A percentile compares a stretch with the other conserved stretches of the same genome.
phyloP scores from a whole-genome alignment of 2,888 invertebrate species.

The Polietes domitor region DNA sequence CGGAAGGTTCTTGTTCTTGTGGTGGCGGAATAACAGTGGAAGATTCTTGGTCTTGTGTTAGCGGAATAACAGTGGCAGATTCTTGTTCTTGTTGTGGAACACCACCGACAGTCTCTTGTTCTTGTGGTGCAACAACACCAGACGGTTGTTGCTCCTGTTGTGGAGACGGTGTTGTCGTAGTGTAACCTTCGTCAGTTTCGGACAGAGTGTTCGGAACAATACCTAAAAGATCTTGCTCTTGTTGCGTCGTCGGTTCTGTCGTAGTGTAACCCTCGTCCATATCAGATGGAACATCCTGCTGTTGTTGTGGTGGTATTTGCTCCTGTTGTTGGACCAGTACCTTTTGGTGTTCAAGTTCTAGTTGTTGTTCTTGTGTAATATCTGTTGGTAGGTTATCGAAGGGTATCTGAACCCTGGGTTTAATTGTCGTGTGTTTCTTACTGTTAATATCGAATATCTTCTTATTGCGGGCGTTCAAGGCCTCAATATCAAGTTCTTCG shows the following conservation, averaged over 20 bases:
- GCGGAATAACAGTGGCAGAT: too few relatives aligned
- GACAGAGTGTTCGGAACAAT: constrained; percentile 69
- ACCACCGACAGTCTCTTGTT: constrained; percentile 60
- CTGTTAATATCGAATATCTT: constrained; percentile 82
- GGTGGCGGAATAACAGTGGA: too few relatives aligned
- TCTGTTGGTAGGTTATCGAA: constrained; percentile 24
- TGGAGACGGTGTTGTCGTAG: constrained; percentile 49
- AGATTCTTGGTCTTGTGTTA: background rate
- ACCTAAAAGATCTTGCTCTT: constrained; percentile 74
- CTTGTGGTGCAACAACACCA: constrained; percentile 62
- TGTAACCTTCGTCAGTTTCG: constrained; percentile 66
- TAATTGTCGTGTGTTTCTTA: constrained; percentile 79
- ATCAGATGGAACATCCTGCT: background rate
- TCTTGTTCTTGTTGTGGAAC: constrained; percentile 48
- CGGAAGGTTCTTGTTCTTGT: background rate
- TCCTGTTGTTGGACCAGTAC: constrained; percentile 39
- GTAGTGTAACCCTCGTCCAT: constrained; percentile 68
- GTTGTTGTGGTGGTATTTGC: constrained; percentile 67
- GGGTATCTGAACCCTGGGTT: constrained; percentile 72
- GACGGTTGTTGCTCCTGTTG: constrained; percentile 49
- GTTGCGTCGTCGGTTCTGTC: too few relatives aligned
- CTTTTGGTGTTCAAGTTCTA: background rate
- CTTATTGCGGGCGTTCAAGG: constrained; percentile 82
- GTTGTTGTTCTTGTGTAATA: background rate
- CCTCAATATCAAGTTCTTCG: constrained; percentile 81